Evolutionary conservation across 2,113 vertebrate species (phyloP), one percentile per base, ranked within the genome.

Genomic region (Eira barbara): DNA sequence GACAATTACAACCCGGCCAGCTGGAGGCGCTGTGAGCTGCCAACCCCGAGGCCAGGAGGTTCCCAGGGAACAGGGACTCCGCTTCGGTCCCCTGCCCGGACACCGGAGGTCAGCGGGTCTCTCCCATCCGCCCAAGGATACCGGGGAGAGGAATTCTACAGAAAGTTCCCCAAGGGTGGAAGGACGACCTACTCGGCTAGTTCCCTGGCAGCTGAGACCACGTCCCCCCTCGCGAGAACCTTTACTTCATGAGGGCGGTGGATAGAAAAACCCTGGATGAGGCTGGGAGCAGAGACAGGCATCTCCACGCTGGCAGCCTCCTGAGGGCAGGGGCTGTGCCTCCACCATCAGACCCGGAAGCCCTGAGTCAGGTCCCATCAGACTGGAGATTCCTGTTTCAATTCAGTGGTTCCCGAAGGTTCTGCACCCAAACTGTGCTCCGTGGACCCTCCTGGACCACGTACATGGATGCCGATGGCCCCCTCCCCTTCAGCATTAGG

Each of bases 381-480:
- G 1, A 45, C 52, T 1, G 34, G 69, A 67, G 91, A 71, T 11
- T 61, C 85, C 52, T 52, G 42, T n/a, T 39, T 67, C 36, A 12
- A 25, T 23, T 27, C 49, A 74, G 36, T 10, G 8, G n/a, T 6
- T 39, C 71, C 79, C 17, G 23, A 57, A 34, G 73, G 1, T 29
- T 39, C 86, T 31, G 74, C 67, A 57, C 7, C 63, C 31, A 21
- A 45, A 17, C 13, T 13, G 18, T 23, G 42, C 39, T 34, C 2
- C 3, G 2, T 5, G 63, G 74, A 15, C 18, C 36, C 61, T 13
- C 34, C 15, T 15, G 45, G 13, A 61, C 61, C 27, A 10, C 25
- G 31, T 18, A 4, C 7, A 0, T 0, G 15, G 69, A 29, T 3
- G 69, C 61, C 10, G 0, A 12, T 0, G 49, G 84, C 6, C 52